A percentile compares a stretch with the other conserved stretches of the same genome.
Evolutionary conservation across 2,797 vertebrate species (phyloP).

Genomic region (Rhynchotus rufescens): DNA sequence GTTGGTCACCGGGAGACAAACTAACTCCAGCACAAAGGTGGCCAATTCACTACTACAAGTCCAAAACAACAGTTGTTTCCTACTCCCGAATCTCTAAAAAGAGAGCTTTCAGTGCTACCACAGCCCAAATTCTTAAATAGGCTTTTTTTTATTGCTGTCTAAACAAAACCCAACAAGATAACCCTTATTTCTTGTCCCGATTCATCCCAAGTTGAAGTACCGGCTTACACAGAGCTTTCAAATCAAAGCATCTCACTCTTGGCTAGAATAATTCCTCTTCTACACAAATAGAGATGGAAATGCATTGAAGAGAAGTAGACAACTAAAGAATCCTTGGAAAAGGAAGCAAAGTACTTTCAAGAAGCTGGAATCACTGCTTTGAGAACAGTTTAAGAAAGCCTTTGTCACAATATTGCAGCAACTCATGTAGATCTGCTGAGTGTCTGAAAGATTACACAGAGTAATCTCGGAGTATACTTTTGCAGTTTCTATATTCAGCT

Average conservation of each 20-base stretch:
- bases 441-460: neutral
- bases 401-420: neutral
- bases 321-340: neutral
- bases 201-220: neutral
- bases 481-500: neutral
- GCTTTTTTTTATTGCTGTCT: neutral
- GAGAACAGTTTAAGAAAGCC: neutral
- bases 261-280: neutral
- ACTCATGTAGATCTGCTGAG: slow-evolving; percentile 18
- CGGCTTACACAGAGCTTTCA: neutral
- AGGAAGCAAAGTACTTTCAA: neutral
- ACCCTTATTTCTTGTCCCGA: neutral
- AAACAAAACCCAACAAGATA: neutral
- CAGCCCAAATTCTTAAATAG: neutral
- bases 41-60: neutral
- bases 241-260: neutral
- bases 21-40: neutral
- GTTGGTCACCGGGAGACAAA: neutral
- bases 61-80: neutral
- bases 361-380: neutral
- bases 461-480: neutral
- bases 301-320: neutral
- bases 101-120: neutral
- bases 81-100: neutral
- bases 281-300: neutral